Base-by-base conservation (phyloP, 1,140 invertebrate genomes). In the Drosophila nikananu region DNA sequence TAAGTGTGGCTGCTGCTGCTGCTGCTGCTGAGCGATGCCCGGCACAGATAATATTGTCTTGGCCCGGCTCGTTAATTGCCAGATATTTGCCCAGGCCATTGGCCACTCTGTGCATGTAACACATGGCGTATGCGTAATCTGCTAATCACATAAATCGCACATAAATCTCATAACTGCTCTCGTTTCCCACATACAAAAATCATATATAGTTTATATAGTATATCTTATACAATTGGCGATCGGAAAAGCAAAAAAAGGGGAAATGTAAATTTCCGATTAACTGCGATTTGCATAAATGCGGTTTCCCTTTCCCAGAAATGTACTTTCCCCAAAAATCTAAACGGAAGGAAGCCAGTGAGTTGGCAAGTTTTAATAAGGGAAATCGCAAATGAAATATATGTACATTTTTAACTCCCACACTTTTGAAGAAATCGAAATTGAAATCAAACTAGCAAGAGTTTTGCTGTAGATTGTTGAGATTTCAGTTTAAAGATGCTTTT, bases 91-190 rank as follows among this genome's bases (percentile, higher is more conserved):
- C 27, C 51, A 35, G 37, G 17, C 65, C 63, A 49, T 59, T 48
- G 74, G 35, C 66, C 78, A 73, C 65, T 80, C 67, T 58, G 54
- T 52, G 49, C 70, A 55, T 86, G 83, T 78, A 78, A 84, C 77
- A 84, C 72, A 48, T 46, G 58, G 61, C 83, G 77, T 81, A 89
- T 84, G 81, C 84, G 70, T 79, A 87, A 87, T 89, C 44, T 48
- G 19, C 42, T 51, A 73, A 63, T 66, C 42, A 46, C 48, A 60
- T 52, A 25, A 62, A 25, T 67, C 61, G 2, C 37, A 32, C 13
- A 35, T 46, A 52, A 44, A 27, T 67, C 66, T 39, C 66, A 41
- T 66, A 70, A 70, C 67, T 70, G 63, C 64, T 70, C 63, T 67
- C 66, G 61, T 68, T 68, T 19, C 15, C 23, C 25, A 51, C 17